Evolutionary conservation across 2,888 invertebrate genomes (phyloP).

Genomic region (Blastobasis lacticolella): DNA sequence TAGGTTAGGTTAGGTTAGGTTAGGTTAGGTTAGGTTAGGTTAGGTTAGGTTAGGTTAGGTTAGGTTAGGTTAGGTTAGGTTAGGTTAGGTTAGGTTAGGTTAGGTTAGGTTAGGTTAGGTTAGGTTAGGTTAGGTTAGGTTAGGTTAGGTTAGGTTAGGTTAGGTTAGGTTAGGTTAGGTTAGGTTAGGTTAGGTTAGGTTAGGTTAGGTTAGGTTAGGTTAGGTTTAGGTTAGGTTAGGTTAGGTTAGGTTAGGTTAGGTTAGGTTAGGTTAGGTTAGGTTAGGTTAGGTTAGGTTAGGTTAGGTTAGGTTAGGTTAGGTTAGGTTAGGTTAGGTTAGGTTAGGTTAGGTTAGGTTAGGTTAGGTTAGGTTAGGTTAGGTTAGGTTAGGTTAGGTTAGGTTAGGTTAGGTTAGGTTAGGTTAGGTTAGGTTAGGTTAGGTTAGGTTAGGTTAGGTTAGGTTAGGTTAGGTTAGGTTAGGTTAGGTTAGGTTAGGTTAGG

Average conservation of each 20-base stretch:
- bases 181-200: constrained; percentile 20
- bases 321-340: constrained; percentile 10
- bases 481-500: constrained; percentile 6
- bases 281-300: constrained; percentile 10
- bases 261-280: constrained; percentile 10
- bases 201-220: constrained; percentile 17
- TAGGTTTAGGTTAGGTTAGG: no score
- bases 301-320: constrained; percentile 9
- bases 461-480: constrained; percentile 4
- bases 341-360: constrained; percentile 10
- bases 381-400: constrained; percentile 13
- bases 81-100: constrained; percentile 18
- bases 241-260: constrained; percentile 11
- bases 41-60: constrained; percentile 15
- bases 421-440: constrained; percentile 4
- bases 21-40: constrained; percentile 14
- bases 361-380: constrained; percentile 10
- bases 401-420: constrained; percentile 11
- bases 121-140: constrained; percentile 20
- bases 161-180: constrained; percentile 20
- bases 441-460: constrained; percentile 6
- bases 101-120: constrained; percentile 20
- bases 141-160: constrained; percentile 20
- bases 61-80: constrained; percentile 16
- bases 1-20: constrained; percentile 17